Evolutionary conservation across 2,113 vertebrate genomes (phyloP), one percentile per base, ranked within the genome.

Genomic region (Hypocryptadius cinnamomeus): DNA sequence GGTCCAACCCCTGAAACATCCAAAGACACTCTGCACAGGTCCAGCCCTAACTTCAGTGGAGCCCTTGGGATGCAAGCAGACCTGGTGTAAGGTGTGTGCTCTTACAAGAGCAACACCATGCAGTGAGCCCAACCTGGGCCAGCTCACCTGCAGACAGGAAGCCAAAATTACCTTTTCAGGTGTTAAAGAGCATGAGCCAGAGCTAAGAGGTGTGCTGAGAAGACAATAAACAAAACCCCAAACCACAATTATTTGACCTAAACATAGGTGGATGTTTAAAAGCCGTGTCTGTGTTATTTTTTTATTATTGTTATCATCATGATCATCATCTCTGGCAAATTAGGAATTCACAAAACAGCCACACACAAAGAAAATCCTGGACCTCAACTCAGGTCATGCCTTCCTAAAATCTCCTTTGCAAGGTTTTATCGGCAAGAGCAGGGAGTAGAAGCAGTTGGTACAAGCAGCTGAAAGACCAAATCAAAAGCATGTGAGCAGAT

Each of bases 401-500:
- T 94, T 37, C 73, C 86, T 8, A 17, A 97, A 96, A 97, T 92
- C 92, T 90, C 87, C 96, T 94, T 95, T 96, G 85, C 60, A 12
- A 84, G 94, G 94, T 92, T 94, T 94, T 96, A 94, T 85, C n/a
- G 2, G 82, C 77, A 65, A 69, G 91, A 84, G 88, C 87, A 78
- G 89, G 85, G 94, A 88, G 91, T 89, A 85, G 94, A 77, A 96
- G 87, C 92, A 87, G 96, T 94, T 97, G 97, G 97, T 97, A 96
- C 97, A 82, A 93, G 94, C 59, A 74, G 94, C 85, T 73, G 91
- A 95, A 79, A 93, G 73, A 82, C 85, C 95, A 95, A 96, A 96
- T 96, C 96, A 79, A 94, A 96, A 95, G 94, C 97, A 97, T 97
- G 97, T 97, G 97, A 96, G 95, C 95, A 97, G 97, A 95, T 97